phyloP scores from a whole-genome alignment of 2,797 vertebrate species.

The Craterocephalus amniculus region DNA sequence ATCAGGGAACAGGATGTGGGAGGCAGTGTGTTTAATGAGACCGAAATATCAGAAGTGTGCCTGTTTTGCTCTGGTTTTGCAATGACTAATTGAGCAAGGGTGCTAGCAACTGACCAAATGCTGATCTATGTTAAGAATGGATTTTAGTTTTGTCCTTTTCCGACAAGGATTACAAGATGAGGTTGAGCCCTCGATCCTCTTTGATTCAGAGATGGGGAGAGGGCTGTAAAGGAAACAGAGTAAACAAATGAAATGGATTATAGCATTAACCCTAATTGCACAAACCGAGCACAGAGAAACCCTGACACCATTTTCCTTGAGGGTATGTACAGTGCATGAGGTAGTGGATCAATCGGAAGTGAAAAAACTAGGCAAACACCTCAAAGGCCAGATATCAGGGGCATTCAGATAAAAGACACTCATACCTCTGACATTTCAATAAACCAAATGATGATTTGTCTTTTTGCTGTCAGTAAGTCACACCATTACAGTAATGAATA shows the following conservation, averaged over 20 bases:
- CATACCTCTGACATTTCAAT: constrained; percentile 21
- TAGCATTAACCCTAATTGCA: constrained; percentile 46
- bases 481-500: not conserved
- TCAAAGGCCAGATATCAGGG: constrained; percentile 47
- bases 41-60: constrained; percentile 47
- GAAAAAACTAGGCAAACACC: constrained; percentile 52
- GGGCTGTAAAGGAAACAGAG: constrained; percentile 53
- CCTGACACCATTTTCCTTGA: constrained; percentile 35
- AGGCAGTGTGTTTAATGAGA: constrained; percentile 49
- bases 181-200: constrained; percentile 40
- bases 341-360: constrained; percentile 35
- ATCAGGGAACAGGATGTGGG: constrained; percentile 65
- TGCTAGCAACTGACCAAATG: constrained; percentile 52
- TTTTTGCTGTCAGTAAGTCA: not conserved
- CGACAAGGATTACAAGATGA: constrained; percentile 57
- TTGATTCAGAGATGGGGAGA: constrained; percentile 21
- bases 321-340: constrained; percentile 24
- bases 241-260: constrained; percentile 70
- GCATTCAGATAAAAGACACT: constrained; percentile 35
- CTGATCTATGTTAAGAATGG: constrained; percentile 44
- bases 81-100: constrained; percentile 41
- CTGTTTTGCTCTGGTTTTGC: constrained; percentile 22
- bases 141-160: constrained; percentile 53
- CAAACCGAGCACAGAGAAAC: constrained; percentile 17
- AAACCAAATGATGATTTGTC: constrained; percentile 11